Evolutionary conservation across 2,797 vertebrate species (phyloP), one percentile per base, ranked within the genome.

Genomic region (Pogonophryne albipinna): DNA sequence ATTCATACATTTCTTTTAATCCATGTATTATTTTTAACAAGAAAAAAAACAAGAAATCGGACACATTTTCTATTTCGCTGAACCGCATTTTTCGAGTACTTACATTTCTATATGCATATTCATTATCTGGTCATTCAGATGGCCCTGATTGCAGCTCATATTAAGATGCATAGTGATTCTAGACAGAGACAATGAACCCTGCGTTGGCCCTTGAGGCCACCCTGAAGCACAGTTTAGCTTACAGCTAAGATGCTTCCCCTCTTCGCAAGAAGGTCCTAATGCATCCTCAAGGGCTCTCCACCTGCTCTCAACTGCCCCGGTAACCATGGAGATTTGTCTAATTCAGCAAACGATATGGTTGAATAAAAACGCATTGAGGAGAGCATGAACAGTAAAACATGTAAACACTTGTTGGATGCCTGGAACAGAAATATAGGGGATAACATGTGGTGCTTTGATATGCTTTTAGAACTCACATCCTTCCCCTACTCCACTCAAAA

Each of bases 271-370:
- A 89, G 83, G 76, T 85, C 80, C 87, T 93, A 93, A 93, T 94
- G 92, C 82, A 91, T 85, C 77, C 87, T 93, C 84, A 83, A 93
- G 92, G 74, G 84, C 84, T 63, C 89, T 93, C 84, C 87, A 91
- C 49, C 84, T 84, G 81, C 83, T 89, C 87, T 82, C 72, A 71
- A 47, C 71, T 72, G 76, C 82, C 51, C 71, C 59, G 0, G 91
- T 93, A 82, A 41, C 89, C 91, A 93, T 93, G 90, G 92, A 87
- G 90, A 94, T 90, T 57, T 80, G 56, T 86, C 79, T 84, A 85
- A 90, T 91, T 89, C 74, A 52, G 79, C 65, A 76, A 87, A 84
- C 23, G 65, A 85, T 83, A 86, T 82, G 84, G 82, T 90, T 91
- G 87, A 87, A 91, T 88, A 89, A 89, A 85, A 90, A 85, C 76